Evolutionary conservation across 1,140 invertebrate genomes (phyloP), one percentile per base, ranked within the genome.

Genomic region (Pseudomyrmex cubaensis): DNA sequence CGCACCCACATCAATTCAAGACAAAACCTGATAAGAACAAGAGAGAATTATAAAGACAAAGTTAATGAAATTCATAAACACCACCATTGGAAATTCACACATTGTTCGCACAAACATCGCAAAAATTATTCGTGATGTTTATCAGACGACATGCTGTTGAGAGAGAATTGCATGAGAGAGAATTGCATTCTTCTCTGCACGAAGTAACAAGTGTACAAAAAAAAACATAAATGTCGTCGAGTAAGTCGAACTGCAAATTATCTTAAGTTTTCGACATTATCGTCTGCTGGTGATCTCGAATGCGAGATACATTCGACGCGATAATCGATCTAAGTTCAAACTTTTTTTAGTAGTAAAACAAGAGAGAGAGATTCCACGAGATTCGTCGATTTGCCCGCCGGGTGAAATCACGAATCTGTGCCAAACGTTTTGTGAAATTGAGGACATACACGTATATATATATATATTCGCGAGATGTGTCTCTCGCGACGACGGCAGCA

Each of bases 361-460:
- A 46, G 35, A 57, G 54, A 72, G 54, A 35, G 35, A 35, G 20
- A 35, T 84, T 67, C 76, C 50, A 61, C 72, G 85, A 90, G 87
- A 88, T 91, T 86, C 87, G 88, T 88, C 89, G 85, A 90, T 88
- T 87, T 83, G 83, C 85, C 72, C 56, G 77, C 69, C 63, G 87
- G 87, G 91, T 91, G 91, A 93, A 93, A 93, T 93, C 85, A 87
- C 85, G 88, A 89, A 92, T 92, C 90, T 92, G 91, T 91, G 91
- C 89, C 90, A 90, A 91, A 90, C 88, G 88, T 91, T 93, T 35
- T 90, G 91, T 92, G 92, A 92, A 93, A 93, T 92, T 92, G 92
- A 92, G 92, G 92, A 90, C 91, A 88, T 85, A 86, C 85, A 83
- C 82, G 72, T 54, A 82, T 20, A 82, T 64, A 85, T 52, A 83